Conservation (phyloP, 2,888 invertebrate species). For the Erynnis tages region DNA sequence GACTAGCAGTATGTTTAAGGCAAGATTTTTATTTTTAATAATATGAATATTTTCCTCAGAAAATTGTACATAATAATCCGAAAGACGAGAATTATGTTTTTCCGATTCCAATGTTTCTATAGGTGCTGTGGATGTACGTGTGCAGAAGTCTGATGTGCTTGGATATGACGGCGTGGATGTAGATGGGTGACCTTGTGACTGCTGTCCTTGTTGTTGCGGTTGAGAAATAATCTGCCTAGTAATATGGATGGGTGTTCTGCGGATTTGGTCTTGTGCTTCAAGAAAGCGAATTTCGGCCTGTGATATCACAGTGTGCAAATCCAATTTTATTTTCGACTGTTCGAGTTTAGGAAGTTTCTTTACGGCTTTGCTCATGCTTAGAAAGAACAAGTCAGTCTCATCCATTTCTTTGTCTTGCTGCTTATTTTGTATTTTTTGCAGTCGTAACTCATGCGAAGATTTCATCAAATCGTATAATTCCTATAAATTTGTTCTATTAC, state of each 20-base stretch:
- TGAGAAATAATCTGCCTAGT: not conserved
- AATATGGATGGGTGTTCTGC: slow-evolving; percentile 4
- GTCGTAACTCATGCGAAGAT: slow-evolving; percentile 32
- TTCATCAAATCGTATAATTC: slow-evolving; percentile 36
- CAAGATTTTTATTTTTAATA: slow-evolving; percentile 17
- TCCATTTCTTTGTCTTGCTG: slow-evolving; percentile 37
- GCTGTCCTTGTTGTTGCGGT: too few species aligned
- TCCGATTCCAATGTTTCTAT: too few species aligned
- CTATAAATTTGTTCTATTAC: not conserved
- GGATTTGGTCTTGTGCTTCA: slow-evolving; percentile 32
- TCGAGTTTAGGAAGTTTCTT: slow-evolving; percentile 37
- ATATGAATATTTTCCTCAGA: slow-evolving; percentile 1
- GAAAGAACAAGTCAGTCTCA: slow-evolving; percentile 37
- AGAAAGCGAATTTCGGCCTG: slow-evolving; percentile 35
- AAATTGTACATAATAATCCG: not conserved
- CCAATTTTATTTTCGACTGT: slow-evolving; percentile 40
- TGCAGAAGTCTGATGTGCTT: too few species aligned
- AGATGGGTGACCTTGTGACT: too few species aligned
- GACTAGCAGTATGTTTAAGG: slow-evolving; percentile 36
- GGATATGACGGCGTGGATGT: too few species aligned
- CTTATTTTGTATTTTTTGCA: slow-evolving; percentile 26
- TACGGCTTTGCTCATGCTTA: slow-evolving; percentile 41
- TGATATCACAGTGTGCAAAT: slow-evolving; percentile 37
- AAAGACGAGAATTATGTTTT: too few species aligned
- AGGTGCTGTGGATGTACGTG: too few species aligned